Evolutionary conservation across 1,140 invertebrate species (phyloP), one percentile per base, ranked within the genome.

Genomic region (Marisa cornuarietis): DNA sequence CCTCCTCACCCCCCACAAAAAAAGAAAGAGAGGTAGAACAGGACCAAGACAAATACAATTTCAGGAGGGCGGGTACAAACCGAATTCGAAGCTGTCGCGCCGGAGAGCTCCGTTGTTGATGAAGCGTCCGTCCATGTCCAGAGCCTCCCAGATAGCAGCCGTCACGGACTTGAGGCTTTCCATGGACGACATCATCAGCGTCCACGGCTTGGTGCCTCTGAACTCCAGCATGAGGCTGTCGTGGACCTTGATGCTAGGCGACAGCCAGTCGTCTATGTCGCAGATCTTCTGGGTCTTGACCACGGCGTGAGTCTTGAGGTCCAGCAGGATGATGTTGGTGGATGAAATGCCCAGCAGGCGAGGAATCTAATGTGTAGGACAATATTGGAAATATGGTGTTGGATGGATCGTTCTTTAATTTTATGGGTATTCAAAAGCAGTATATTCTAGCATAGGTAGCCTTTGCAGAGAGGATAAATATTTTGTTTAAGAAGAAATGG

Each of bases 231-330:
- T 91, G 4, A 95, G 87, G 76, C 93, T 92, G 88, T 95, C 93
- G 87, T 94, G 94, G 49, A 92, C 93, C 72, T 94, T 91, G 18
- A 94, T 94, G 14, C 93, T 93, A 24, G 93, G 93, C 10, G 93
- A 92, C 72, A 93, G 90, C 94, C 94, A 95, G 90, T 94, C 92
- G 90, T 94, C 91, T n/a, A 95, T 91, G 83, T 94, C 94, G 13
- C 91, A 88, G 26, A 94, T 93, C 76, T 92, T 91, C 84, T 95
- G 94, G 26, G 90, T 90, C 85, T 94, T 93, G 13, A 93, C 91
- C 26, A 94, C 87, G 14, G 93, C 88, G 85, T 94, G 93, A 1
- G 93, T 94, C 83, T 94, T 93, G 85, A 91, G 93, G 90, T 95
- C 94, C 68, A 95, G 89, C 20, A 95, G 90, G 61, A 94, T 92